A percentile compares a stretch with the other conserved stretches of the same genome.
Conservation (phyloP, 1,140 invertebrate species). For the Drosophila parvula region DNA sequence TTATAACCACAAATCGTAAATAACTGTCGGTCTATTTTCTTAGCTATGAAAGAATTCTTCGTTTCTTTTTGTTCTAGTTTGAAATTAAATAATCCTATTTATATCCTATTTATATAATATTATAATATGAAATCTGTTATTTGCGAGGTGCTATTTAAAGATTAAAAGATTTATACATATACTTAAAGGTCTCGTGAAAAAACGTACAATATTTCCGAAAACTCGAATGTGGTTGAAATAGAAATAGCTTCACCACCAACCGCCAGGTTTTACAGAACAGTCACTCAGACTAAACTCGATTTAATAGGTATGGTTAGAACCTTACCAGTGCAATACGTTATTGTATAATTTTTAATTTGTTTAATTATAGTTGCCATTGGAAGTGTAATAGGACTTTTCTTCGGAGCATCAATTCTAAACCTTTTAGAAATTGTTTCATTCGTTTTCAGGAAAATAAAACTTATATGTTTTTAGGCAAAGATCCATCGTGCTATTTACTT, state of each 20-base stretch:
- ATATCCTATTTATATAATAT: too few relatives aligned
- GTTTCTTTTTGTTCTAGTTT: too few relatives aligned
- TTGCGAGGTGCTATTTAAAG: too few relatives aligned
- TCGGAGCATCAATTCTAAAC: constrained; percentile 57
- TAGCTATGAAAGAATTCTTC: too few relatives aligned
- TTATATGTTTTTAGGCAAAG: not conserved
- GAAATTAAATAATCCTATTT: too few relatives aligned
- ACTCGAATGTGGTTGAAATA: constrained; percentile 38
- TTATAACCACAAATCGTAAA: too few relatives aligned
- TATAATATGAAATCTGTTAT: too few relatives aligned
- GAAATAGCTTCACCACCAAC: constrained; percentile 58
- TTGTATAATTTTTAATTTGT: not conserved
- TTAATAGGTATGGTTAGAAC: constrained; percentile 42
- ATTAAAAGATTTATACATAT: not conserved
- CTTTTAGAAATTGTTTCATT: constrained; percentile 56
- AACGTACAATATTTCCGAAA: not conserved
- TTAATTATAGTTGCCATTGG: constrained; percentile 52
- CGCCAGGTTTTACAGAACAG: constrained; percentile 43
- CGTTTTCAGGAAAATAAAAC: constrained; percentile 17
- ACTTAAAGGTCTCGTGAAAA: constrained; percentile 7
- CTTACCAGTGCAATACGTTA: not conserved
- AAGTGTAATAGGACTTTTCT: constrained; percentile 65
- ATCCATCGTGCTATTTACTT: not conserved
- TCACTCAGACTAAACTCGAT: constrained; percentile 65
- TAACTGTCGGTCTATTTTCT: too few relatives aligned